Base-by-base conservation (phyloP, 2,113 vertebrate species). In the Aythya baeri region DNA sequence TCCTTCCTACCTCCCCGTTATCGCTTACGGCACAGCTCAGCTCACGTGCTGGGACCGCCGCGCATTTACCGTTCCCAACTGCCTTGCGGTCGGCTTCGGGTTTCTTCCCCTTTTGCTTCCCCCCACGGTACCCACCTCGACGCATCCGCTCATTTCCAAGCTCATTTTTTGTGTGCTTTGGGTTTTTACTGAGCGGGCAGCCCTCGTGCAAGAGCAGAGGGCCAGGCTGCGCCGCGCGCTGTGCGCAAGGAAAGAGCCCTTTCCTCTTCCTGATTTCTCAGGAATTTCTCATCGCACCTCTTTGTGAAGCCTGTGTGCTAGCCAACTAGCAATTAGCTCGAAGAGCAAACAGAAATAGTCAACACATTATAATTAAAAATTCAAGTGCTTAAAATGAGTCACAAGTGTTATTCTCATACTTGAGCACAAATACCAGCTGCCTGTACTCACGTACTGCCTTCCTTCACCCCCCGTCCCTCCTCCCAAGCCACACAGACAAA, bases 341-440 rank as follows among this genome's bases (percentile, higher is more conserved):
- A 72, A 85, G 58, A 94, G 89, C 94, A 94, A 85, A 94, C 41
- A 94, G 78, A 89, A 89, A 85, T 1, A 91, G 78, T 17, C 2
- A 1, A 41, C 67, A 50, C 4, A 2, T 50, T 22, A 34, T 55
- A 92, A 96, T 83, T 94, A 88, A 91, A 89, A 70, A 71, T 21
- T 17, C 6, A 27, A 91, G 41, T 17, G 76, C 66, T 88, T 79
- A 59, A 94, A 91, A 36, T 85, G 71, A 94, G 84, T 93, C 89
- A 89, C 77, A 92, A 85, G 38, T 84, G 70, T 49, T 90, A 94
- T 78, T 72, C 66, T 95, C 59, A 6, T 43, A 38, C 83, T 95
- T 17, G 9, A 92, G 67, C 92, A 88, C 26, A 96, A 91, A 97
- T n/a, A 83, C 70, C 91, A 93, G 88, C 82, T 94, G 95, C 85